Evolutionary conservation across 2,888 invertebrate species (phyloP).

Genomic region (Nemotelus pantherinus): DNA sequence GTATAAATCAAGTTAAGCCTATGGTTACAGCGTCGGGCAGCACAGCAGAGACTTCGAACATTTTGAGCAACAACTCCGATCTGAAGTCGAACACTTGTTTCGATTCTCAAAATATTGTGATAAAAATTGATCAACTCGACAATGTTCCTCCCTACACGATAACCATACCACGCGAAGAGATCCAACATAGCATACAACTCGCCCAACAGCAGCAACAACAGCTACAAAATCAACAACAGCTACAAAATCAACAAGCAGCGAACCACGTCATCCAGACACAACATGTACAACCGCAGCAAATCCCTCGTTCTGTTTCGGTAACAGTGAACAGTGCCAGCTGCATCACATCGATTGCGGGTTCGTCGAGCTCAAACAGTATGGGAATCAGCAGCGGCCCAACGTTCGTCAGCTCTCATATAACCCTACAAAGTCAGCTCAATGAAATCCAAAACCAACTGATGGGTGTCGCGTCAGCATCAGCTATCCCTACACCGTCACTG

Average conservation of each 20-base stretch:
- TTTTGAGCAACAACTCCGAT: constrained; percentile 1
- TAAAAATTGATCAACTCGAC: constrained; percentile 63
- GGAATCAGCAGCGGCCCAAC: constrained; percentile 38
- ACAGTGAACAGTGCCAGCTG: constrained; percentile 36
- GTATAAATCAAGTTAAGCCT: constrained; percentile 27
- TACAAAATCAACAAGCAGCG: background rate
- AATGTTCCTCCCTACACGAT: constrained; percentile 63
- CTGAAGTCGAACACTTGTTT: constrained; percentile 22
- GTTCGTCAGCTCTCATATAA: constrained; percentile 51
- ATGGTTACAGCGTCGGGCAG: background rate
- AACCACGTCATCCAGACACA: constrained; percentile 8
- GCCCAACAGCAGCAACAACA: constrained; percentile 37
- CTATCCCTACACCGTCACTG: constrained; percentile 24
- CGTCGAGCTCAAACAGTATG: background rate
- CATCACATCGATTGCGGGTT: constrained; percentile 42
- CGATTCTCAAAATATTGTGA: constrained; percentile 62
- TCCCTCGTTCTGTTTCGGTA: constrained; percentile 2
- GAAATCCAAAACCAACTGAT: constrained; percentile 54
- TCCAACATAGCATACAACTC: constrained; percentile 36
- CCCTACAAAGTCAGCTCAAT: constrained; percentile 54
- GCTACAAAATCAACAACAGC: constrained; percentile 27
- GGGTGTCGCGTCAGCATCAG: constrained; percentile 48
- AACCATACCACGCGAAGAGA: constrained; percentile 63
- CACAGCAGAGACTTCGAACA: constrained; percentile 2
- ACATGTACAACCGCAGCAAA: constrained; percentile 30